These are phyloP conservation scores for Cirrhinus mrigala DNA, from an alignment of 2,797 vertebrate species.

Conservation along the genomic window DNA sequence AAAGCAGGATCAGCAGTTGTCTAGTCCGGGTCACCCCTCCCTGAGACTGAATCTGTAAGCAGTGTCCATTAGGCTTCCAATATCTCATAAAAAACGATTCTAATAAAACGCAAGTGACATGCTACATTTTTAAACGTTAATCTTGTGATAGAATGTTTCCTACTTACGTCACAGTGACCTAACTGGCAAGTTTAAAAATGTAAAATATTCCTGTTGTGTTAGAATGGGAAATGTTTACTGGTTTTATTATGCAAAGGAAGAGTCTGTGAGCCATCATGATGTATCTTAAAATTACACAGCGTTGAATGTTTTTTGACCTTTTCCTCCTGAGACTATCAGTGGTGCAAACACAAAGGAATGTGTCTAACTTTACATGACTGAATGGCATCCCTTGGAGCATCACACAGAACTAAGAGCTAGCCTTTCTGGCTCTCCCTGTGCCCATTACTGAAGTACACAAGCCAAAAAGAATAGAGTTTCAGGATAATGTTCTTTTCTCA, in stretches of 20 bases:
- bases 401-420: conserved; percentile 52
- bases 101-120: background rate
- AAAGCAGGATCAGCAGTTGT: conserved; percentile 32
- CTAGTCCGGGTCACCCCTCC: conserved; percentile 24
- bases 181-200: conserved; percentile 21
- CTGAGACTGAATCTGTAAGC: background rate
- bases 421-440: conserved; percentile 51
- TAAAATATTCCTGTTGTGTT: background rate
- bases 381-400: conserved; percentile 60
- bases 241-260: conserved; percentile 34
- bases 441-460: conserved; percentile 48
- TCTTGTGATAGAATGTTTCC: background rate
- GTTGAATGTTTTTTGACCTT: conserved; percentile 57
- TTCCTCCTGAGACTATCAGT: conserved; percentile 46
- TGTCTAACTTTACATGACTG: conserved; percentile 55
- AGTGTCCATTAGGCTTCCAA: background rate
- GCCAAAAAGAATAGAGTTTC: conserved; percentile 58
- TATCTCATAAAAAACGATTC: background rate
- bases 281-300: conserved; percentile 38
- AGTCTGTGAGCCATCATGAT: conserved; percentile 23
- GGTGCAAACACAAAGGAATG: conserved; percentile 57
- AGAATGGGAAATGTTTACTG: conserved; percentile 20
- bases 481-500: conserved; percentile 59
- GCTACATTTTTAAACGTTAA: background rate
- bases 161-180: background rate